Evolutionary conservation across 1,140 invertebrate species (phyloP).

Genomic region (Ips nitidus): DNA sequence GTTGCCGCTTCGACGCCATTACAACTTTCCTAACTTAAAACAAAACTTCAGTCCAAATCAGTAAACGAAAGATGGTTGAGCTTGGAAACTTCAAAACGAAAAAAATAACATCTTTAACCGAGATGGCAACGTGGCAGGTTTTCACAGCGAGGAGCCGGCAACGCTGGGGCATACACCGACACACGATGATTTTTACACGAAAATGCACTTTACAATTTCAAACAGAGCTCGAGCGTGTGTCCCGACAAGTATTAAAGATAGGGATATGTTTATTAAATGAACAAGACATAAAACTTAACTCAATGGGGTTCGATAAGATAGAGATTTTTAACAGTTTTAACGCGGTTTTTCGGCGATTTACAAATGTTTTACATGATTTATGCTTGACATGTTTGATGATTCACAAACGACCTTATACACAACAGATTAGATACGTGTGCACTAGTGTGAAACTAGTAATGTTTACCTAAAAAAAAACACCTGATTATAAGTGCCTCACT

Average conservation of each 20-base stretch:
- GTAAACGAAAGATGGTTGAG: no score
- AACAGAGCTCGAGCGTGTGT: slow-evolving; percentile 39
- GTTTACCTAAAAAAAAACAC: no score
- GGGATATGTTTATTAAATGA: slow-evolving; percentile 54
- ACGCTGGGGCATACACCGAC: slow-evolving; percentile 12
- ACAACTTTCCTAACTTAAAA: no score
- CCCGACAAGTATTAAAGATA: slow-evolving; percentile 35
- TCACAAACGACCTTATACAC: no score
- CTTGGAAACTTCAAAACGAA: no score
- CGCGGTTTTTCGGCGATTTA: slow-evolving; percentile 16
- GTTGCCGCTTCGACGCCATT: slow-evolving; percentile 17
- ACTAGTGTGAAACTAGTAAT: no score
- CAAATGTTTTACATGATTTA: slow-evolving; percentile 29
- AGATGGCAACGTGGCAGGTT: no score
- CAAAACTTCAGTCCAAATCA: no score
- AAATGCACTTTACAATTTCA: slow-evolving; percentile 53
- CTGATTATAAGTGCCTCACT: no score
- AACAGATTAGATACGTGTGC: no score
- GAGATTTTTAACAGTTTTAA: slow-evolving; percentile 21
- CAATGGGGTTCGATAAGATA: slow-evolving; percentile 37
- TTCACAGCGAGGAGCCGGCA: neutral
- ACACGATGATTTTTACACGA: slow-evolving; percentile 50
- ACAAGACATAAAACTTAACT: slow-evolving; percentile 47
- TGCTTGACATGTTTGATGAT: neutral
- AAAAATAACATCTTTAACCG: no score